phyloP scores from a whole-genome alignment of 2,113 vertebrate genomes.

The Anhinga rufa region DNA sequence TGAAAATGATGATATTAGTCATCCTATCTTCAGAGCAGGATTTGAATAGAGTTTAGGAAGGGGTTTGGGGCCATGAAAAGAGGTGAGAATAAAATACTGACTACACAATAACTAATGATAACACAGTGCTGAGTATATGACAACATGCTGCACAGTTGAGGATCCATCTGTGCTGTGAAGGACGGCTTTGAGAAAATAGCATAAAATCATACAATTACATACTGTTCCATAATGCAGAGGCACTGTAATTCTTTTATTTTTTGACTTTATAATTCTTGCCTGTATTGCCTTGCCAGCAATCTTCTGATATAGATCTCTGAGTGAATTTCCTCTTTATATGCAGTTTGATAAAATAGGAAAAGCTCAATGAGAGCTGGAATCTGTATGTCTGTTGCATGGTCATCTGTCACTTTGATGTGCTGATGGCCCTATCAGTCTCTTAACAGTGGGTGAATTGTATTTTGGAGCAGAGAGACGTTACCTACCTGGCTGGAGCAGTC shows the following conservation, averaged over 20 bases:
- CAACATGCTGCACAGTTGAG: slow-evolving; percentile 11
- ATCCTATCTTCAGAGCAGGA: not conserved
- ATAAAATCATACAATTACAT: not conserved
- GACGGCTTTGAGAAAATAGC: slow-evolving; percentile 19
- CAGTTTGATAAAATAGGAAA: not conserved
- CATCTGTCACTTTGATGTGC: not conserved
- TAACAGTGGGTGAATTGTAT: not conserved
- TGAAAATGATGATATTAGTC: not conserved
- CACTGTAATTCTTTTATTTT: not conserved
- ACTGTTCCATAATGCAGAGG: slow-evolving; percentile 15
- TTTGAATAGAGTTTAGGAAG: not conserved
- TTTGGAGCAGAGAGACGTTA: not conserved
- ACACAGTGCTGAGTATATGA: not conserved
- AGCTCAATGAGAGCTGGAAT: not conserved
- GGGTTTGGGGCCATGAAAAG: not conserved
- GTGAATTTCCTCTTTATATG: not conserved
- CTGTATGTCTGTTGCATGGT: not conserved
- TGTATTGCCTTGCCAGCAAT: not conserved
- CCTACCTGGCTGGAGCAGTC: not conserved
- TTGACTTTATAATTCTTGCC: not conserved
- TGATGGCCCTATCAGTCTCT: not conserved
- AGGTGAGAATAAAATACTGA: slow-evolving; percentile 15
- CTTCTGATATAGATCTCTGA: not conserved
- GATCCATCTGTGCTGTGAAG: slow-evolving; percentile 60
- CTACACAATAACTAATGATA: not conserved